Percentiles rank a stretch among this genome's conserved stretches.
Evolutionary conservation across 2,888 invertebrate genomes (phyloP).

Genomic region (Hermaeophaga mercurialis): DNA sequence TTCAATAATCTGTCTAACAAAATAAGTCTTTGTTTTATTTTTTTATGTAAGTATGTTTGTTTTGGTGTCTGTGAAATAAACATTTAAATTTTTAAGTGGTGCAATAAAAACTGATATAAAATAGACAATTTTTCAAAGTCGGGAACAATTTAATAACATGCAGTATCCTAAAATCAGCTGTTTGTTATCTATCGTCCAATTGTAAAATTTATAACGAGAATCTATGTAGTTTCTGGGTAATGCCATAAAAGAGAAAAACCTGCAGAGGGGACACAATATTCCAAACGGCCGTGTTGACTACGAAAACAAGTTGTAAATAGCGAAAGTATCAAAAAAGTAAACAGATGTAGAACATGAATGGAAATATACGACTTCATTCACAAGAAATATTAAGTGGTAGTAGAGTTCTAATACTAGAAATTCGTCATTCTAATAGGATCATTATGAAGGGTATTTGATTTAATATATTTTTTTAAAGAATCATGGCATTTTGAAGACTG

Average conservation of each 20-base stretch:
- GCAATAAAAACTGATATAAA: too few relatives aligned
- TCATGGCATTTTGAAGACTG: too few relatives aligned
- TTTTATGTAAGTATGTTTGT: too few relatives aligned
- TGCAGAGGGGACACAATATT: neutral
- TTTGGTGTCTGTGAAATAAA: too few relatives aligned
- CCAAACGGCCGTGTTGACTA: constrained; percentile 10
- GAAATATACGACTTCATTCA: constrained; percentile 13
- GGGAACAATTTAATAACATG: too few relatives aligned
- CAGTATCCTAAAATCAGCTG: constrained; percentile 11
- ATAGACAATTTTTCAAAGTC: too few relatives aligned
- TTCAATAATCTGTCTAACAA: too few relatives aligned
- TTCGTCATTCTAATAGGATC: neutral
- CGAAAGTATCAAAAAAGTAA: constrained; percentile 8
- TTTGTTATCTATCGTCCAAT: neutral
- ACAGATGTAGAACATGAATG: constrained; percentile 11
- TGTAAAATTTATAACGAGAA: neutral
- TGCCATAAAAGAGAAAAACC: neutral
- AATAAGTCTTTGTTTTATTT: too few relatives aligned
- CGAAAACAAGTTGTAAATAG: constrained; percentile 11
- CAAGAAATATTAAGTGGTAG: neutral
- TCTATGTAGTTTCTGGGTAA: constrained; percentile 1
- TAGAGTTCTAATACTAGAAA: neutral
- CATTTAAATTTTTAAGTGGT: too few relatives aligned
- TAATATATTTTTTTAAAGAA: too few relatives aligned
- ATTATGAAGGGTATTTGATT: too few relatives aligned